A percentile compares a stretch with the other conserved stretches of the same genome.
Evolutionary conservation across 2,113 vertebrate species (phyloP).

Genomic region (Nothocercus nigrocapillus): DNA sequence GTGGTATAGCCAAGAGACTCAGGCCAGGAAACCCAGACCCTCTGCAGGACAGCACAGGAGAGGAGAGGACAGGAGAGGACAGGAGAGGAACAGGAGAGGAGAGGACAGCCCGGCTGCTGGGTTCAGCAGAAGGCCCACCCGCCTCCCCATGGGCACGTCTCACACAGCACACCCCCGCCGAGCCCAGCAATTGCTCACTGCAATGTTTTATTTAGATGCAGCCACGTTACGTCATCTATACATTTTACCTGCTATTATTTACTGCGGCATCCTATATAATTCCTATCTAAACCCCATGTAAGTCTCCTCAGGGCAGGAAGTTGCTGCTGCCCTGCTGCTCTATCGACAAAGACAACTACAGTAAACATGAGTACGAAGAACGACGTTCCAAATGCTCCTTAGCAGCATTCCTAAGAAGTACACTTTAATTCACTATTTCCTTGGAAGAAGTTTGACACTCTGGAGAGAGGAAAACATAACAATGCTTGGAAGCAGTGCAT

Average conservation of each 20-base stretch:
- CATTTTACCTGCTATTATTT: not conserved
- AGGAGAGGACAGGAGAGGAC: not conserved
- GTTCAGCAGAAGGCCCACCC: not conserved
- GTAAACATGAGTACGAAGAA: not conserved
- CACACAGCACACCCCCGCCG: not conserved
- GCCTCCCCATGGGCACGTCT: not conserved
- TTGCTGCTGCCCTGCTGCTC: not conserved
- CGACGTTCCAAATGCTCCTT: not conserved
- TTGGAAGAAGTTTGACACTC: not conserved
- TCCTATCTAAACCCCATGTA: too few relatives aligned
- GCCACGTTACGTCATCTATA: too few relatives aligned
- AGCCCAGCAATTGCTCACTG: not conserved
- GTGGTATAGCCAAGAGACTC: not conserved
- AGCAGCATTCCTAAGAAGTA: not conserved
- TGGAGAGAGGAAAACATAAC: not conserved
- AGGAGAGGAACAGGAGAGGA: too few relatives aligned
- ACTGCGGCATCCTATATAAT: not conserved
- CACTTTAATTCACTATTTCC: not conserved
- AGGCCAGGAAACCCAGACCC: not conserved
- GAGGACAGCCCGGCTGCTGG: rapidly evolving
- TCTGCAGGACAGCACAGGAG: too few relatives aligned
- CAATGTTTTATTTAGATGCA: not conserved
- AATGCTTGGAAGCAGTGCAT: not conserved
- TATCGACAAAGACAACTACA: not conserved
- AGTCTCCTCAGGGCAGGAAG: not conserved